phyloP scores from a whole-genome alignment of 2,113 vertebrate species.

The Ageneiosus marmoratus region DNA sequence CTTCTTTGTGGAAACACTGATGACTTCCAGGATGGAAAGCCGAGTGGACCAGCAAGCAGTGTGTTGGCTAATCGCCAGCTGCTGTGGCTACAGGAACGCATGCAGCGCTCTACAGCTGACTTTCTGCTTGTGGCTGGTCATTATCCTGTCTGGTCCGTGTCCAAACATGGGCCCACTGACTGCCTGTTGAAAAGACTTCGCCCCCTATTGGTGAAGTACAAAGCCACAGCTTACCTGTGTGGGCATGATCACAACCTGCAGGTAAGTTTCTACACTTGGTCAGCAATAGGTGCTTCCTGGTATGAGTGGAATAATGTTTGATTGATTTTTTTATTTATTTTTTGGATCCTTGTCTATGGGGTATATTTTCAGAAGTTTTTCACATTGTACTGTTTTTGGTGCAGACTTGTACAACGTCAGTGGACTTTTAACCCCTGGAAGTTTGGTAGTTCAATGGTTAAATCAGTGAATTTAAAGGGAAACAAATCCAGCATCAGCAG shows the following conservation, averaged over 20 bases:
- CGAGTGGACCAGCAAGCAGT: constrained; percentile 58
- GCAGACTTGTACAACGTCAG: background rate
- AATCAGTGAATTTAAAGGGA: too few relatives aligned
- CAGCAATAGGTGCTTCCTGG: background rate
- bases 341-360: background rate
- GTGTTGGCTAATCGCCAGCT: constrained; percentile 76
- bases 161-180: constrained; percentile 83
- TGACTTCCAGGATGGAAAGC: constrained; percentile 75
- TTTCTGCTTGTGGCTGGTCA: constrained; percentile 87
- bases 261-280: constrained; percentile 62
- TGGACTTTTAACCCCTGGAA: background rate
- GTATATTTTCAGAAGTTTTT: background rate
- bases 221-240: constrained; percentile 83
- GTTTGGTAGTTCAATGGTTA: background rate
- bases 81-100: constrained; percentile 79
- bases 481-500: background rate
- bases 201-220: constrained; percentile 78
- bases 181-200: constrained; percentile 78
- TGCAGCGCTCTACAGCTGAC: constrained; percentile 77
- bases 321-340: background rate
- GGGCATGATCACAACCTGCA: constrained; percentile 93
- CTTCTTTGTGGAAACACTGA: constrained; percentile 83
- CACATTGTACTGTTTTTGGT: background rate
- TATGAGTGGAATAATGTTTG: background rate
- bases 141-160: constrained; percentile 91